These are phyloP conservation scores for Halcyon malimbica DNA, from an alignment of 2,113 vertebrate species.

Conservation along the genomic window DNA sequence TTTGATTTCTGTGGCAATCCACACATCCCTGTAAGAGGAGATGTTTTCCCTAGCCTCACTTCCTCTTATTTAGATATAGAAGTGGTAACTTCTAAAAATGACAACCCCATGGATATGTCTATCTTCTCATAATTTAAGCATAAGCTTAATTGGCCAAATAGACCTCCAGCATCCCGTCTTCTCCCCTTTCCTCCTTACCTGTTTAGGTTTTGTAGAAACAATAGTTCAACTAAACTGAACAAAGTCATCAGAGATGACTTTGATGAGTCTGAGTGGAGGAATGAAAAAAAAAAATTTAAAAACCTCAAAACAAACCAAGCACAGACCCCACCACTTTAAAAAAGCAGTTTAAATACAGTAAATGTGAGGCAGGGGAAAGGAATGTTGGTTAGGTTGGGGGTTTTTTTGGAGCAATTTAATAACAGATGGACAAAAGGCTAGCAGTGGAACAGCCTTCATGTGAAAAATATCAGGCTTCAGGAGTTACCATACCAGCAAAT, in stretches of 20 bases:
- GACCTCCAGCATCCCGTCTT: background rate
- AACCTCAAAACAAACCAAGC: background rate
- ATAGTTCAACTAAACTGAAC: background rate
- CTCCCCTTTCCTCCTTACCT: background rate
- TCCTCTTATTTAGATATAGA: background rate
- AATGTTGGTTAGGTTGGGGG: fast-evolving
- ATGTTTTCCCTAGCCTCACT: background rate
- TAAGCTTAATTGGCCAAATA: background rate
- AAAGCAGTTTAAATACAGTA: background rate
- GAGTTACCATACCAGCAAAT: background rate
- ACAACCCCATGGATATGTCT: background rate
- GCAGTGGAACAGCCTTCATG: background rate
- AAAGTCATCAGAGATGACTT: background rate
- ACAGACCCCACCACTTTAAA: background rate
- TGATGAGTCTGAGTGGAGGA: background rate
- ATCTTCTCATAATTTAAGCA: background rate
- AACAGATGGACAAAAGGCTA: background rate
- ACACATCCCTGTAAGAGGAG: fast-evolving
- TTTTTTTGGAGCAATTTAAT: background rate
- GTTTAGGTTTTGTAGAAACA: background rate
- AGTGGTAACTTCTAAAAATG: background rate
- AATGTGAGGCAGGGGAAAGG: background rate
- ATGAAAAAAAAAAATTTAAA: background rate
- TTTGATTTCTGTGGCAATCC: background rate
- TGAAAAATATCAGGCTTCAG: background rate